These are phyloP conservation scores for Bombus superbus DNA, from an alignment of 1,140 invertebrate genomes.

Conservation along the genomic window DNA sequence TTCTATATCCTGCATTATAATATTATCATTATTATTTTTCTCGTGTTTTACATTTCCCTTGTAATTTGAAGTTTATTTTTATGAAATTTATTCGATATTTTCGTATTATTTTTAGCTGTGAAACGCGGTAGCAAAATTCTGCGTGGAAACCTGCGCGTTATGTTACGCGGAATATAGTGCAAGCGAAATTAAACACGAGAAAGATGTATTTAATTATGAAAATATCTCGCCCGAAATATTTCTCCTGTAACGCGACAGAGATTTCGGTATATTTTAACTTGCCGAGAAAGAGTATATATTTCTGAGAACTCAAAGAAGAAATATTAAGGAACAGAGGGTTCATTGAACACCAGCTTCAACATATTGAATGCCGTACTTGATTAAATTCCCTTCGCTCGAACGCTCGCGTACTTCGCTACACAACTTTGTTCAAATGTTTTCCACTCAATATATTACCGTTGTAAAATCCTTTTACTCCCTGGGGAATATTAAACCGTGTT, in stretches of 20 bases:
- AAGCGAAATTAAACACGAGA: not conserved
- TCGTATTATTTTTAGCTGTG: not conserved
- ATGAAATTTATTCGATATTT: not conserved
- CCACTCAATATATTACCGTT: constrained; percentile 24
- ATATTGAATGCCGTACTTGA: constrained; percentile 17
- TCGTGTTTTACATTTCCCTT: not conserved
- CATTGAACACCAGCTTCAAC: not conserved
- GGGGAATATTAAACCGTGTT: constrained; percentile 14
- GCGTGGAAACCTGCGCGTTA: too few relatives aligned
- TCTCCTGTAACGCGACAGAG: not conserved
- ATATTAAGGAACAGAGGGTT: not conserved
- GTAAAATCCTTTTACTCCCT: not conserved
- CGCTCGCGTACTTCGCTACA: not conserved
- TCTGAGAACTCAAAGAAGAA: not conserved
- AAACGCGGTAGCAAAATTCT: not conserved
- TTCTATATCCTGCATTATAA: not conserved
- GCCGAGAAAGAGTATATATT: not conserved
- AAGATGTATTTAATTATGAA: not conserved
- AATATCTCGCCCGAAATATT: not conserved
- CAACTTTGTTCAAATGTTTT: constrained; percentile 40
- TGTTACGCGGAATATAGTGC: not conserved
- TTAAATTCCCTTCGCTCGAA: constrained; percentile 33
- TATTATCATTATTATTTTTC: not conserved
- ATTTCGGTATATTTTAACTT: not conserved
- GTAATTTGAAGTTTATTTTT: not conserved